A percentile compares a stretch with the other conserved stretches of the same genome.
Conservation (phyloP, 35 echinoderm and acorn worm species). For the Ophiothrix spiculata region DNA sequence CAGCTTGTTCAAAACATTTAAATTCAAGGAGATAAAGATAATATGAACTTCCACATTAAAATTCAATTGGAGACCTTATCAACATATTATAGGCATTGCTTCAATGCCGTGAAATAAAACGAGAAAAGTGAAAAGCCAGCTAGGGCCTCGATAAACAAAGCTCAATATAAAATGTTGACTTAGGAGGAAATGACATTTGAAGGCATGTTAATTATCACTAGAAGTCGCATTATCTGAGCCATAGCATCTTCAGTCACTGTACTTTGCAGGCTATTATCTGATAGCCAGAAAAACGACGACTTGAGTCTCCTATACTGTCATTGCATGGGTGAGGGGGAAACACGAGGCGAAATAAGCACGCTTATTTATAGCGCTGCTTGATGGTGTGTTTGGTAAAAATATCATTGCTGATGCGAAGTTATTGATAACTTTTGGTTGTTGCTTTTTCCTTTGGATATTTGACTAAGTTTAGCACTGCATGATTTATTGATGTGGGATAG, state of each 20-base stretch:
- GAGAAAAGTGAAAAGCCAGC: not conserved
- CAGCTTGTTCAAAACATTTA: too few species aligned
- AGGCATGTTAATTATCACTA: slow-evolving; percentile 7
- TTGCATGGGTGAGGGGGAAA: not conserved
- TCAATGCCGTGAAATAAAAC: too few species aligned
- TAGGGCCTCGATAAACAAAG: not conserved
- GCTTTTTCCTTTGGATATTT: too few species aligned
- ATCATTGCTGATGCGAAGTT: too few species aligned
- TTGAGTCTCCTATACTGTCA: not conserved
- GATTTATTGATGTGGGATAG: too few species aligned
- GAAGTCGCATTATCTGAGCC: not conserved
- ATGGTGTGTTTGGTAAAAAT: too few species aligned
- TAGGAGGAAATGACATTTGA: not conserved
- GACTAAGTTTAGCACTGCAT: too few species aligned
- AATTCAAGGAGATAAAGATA: too few species aligned
- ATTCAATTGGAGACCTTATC: too few species aligned
- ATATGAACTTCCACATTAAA: too few species aligned
- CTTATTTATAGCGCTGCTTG: not conserved
- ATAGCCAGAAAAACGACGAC: not conserved
- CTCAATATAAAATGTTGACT: not conserved
- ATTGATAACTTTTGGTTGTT: too few species aligned
- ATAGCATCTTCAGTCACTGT: not conserved
- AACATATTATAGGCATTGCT: too few species aligned
- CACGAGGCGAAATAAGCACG: not conserved
- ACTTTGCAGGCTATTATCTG: not conserved